Evolutionary conservation across 2,888 invertebrate genomes (phyloP).

Genomic region (Xestia sexstrigata): DNA sequence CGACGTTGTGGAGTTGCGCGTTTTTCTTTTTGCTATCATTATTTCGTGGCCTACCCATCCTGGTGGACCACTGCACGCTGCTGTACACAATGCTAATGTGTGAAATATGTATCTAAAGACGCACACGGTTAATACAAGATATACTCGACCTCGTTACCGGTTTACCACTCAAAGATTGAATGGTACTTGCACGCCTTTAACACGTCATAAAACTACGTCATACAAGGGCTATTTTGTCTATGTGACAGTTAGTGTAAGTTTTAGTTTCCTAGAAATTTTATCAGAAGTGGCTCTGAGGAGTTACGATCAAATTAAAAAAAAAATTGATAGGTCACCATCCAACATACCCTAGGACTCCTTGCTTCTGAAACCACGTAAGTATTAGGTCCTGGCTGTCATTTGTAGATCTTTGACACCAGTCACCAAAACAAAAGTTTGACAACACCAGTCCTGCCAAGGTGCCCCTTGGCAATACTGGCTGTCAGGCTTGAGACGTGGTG

Average conservation of each 20-base stretch:
- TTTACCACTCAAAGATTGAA: not conserved
- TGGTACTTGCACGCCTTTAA: not conserved
- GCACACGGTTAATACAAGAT: not conserved
- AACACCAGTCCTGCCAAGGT: not conserved
- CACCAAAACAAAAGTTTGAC: not conserved
- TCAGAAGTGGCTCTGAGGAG: no score
- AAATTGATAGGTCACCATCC: no score
- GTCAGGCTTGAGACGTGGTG: no score
- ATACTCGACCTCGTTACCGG: not conserved
- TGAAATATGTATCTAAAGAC: slow-evolving; percentile 6
- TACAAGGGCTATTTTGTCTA: no score
- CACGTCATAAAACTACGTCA: not conserved
- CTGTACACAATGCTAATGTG: no score
- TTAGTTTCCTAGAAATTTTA: not conserved
- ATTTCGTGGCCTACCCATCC: no score
- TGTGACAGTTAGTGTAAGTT: not conserved
- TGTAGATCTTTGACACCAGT: not conserved
- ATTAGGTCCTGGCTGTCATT: not conserved
- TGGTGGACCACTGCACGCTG: no score
- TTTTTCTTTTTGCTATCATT: no score
- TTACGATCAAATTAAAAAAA: no score
- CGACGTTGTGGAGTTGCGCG: no score
- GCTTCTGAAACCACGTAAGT: not conserved
- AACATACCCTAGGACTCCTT: not conserved
- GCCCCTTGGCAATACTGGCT: no score